Conservation (phyloP, 2,797 vertebrate genomes). For the Lagocephalus sceleratus region DNA sequence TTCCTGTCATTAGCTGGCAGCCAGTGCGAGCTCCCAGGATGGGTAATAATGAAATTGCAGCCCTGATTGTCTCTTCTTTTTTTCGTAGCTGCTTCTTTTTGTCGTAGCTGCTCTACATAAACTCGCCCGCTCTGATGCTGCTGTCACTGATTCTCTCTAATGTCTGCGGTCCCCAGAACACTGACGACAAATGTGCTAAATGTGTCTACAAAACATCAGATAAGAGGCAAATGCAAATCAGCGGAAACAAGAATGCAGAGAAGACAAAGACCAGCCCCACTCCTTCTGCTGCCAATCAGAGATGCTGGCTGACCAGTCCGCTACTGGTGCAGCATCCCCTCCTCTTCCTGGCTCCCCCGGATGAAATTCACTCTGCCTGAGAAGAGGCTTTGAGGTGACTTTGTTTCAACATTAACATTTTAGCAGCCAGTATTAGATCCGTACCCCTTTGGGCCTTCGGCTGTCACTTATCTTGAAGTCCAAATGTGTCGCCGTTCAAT, state of each 20-base stretch:
- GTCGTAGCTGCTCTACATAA: conserved; percentile 11
- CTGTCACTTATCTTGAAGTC: neutral
- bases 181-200: neutral
- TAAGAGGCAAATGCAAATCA: neutral
- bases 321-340: too few relatives aligned
- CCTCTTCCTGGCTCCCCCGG: too few relatives aligned
- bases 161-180: conserved; percentile 16
- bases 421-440: conserved; percentile 1
- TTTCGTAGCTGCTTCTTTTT: neutral
- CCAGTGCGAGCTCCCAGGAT: neutral
- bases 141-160: conserved; percentile 20
- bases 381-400: too few relatives aligned
- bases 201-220: conserved; percentile 1
- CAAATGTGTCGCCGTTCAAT: neutral
- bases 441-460: neutral
- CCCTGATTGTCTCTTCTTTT: neutral
- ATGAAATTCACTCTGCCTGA: too few relatives aligned
- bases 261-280: too few relatives aligned
- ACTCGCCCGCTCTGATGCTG: conserved; percentile 12
- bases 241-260: neutral
- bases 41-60: conserved; percentile 6
- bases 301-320: too few relatives aligned
- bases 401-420: too few relatives aligned
- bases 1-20: conserved; percentile 13
- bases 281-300: too few relatives aligned